phyloP scores from a whole-genome alignment of 2,888 invertebrate species.

The Eilema depressum region DNA sequence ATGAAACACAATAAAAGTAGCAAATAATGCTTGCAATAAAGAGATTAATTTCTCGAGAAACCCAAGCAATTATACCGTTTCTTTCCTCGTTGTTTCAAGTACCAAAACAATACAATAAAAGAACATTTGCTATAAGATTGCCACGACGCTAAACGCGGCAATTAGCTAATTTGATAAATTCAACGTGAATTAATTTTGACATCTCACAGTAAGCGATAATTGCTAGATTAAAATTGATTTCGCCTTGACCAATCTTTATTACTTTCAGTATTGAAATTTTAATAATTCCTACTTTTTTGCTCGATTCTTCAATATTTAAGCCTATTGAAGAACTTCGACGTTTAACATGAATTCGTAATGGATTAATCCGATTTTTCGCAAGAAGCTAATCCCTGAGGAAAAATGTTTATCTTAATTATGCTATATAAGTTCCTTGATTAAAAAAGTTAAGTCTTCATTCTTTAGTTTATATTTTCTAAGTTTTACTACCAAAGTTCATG shows the following conservation, averaged over 20 bases:
- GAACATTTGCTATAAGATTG: background rate
- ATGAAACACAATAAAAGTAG: background rate
- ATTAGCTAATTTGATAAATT: constrained; percentile 28
- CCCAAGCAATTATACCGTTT: background rate
- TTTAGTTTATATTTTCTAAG: no score
- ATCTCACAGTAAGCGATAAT: constrained; percentile 12
- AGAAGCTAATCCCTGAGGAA: background rate
- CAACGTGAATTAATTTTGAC: constrained; percentile 28
- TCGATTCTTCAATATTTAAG: background rate
- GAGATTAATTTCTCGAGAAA: background rate
- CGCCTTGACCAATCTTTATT: constrained; percentile 6
- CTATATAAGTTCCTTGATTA: background rate
- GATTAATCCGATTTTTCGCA: background rate
- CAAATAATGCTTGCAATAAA: background rate
- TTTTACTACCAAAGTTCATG: no score
- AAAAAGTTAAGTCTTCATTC: background rate
- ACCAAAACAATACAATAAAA: constrained; percentile 13
- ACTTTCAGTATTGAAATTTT: background rate
- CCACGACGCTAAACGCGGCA: background rate
- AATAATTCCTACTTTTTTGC: background rate
- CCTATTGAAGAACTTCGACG: background rate
- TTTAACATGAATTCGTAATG: background rate
- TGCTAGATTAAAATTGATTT: constrained; percentile 14
- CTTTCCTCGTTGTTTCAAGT: background rate
- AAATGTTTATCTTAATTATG: background rate